A percentile compares a stretch with the other conserved stretches of the same genome.
Evolutionary conservation across 2,888 invertebrate genomes (phyloP).

Genomic region (Cremastinae sp.): DNA sequence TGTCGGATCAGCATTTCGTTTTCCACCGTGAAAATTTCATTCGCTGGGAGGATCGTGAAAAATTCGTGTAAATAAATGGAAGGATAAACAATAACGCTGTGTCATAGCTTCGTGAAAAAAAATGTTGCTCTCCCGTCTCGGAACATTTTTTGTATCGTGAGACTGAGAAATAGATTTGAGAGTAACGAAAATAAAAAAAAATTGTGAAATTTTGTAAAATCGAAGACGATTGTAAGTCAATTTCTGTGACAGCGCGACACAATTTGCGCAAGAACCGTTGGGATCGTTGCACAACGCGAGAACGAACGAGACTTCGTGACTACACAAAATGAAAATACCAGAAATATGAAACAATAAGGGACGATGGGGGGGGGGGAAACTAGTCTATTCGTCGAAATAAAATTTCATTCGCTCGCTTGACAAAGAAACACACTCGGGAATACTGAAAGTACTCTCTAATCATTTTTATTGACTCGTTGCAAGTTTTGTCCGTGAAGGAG

Average conservation of each 20-base stretch:
- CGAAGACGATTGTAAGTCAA: too few species aligned
- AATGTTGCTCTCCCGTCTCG: too few species aligned
- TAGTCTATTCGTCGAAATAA: neutral
- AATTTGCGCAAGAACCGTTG: too few species aligned
- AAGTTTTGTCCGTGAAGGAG: neutral
- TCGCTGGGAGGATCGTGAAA: neutral
- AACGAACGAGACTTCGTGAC: too few species aligned
- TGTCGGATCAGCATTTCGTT: conserved; percentile 1
- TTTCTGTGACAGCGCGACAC: too few species aligned
- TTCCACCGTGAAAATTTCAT: neutral
- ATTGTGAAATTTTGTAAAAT: too few species aligned
- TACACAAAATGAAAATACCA: too few species aligned
- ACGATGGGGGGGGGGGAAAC: neutral
- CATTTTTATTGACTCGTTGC: conserved; percentile 9
- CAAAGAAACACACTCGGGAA: conserved; percentile 13
- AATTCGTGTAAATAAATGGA: neutral
- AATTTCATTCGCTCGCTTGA: neutral
- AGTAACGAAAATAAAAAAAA: too few species aligned
- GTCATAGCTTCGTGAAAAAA: too few species aligned
- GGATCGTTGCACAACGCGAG: too few species aligned
- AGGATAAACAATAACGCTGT: neutral
- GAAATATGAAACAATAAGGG: neutral
- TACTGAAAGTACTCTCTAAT: conserved; percentile 23
- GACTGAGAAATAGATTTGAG: too few species aligned
- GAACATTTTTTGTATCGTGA: too few species aligned